Percentiles rank a stretch among this genome's conserved stretches.
Conservation (phyloP, 2,797 vertebrate genomes). For the Kryptolebias ocellatus region DNA sequence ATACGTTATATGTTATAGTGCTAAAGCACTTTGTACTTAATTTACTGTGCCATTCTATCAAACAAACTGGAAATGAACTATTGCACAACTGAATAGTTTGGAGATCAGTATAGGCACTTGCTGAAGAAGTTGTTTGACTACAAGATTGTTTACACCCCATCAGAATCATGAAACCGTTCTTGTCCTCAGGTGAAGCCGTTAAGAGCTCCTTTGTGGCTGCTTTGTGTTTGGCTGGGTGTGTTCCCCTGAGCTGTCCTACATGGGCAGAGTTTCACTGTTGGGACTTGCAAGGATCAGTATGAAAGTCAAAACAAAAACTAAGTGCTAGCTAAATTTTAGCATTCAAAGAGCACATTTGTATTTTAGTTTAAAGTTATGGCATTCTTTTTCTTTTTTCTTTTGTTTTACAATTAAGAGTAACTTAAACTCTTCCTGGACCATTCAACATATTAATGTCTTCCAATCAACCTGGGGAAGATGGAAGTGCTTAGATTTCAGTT, state of each 20-base stretch:
- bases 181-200: slow-evolving; percentile 43
- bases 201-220: slow-evolving; percentile 30
- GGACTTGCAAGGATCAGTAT: slow-evolving; percentile 3
- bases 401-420: slow-evolving; percentile 23
- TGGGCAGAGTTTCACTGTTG: slow-evolving; percentile 33
- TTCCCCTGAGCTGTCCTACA: slow-evolving; percentile 32
- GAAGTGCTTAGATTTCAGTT: slow-evolving; percentile 42
- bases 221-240: slow-evolving; percentile 34
- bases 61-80: neutral
- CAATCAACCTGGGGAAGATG: slow-evolving; percentile 34
- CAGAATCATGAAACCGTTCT: slow-evolving; percentile 19
- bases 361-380: slow-evolving; percentile 1
- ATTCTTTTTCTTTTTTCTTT: neutral
- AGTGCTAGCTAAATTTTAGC: neutral
- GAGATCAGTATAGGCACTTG: neutral
- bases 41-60: too few species aligned
- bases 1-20: neutral
- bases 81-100: neutral
- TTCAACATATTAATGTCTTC: slow-evolving; percentile 34
- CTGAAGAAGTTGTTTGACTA: slow-evolving; percentile 9
- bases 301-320: slow-evolving; percentile 19
- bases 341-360: neutral
- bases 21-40: neutral
- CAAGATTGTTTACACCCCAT: slow-evolving; percentile 14
- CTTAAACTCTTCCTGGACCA: slow-evolving; percentile 14